These are phyloP conservation scores for Acanthosepion lycidas DNA, from an alignment of 2,888 invertebrate genomes.

Conservation along the genomic window DNA sequence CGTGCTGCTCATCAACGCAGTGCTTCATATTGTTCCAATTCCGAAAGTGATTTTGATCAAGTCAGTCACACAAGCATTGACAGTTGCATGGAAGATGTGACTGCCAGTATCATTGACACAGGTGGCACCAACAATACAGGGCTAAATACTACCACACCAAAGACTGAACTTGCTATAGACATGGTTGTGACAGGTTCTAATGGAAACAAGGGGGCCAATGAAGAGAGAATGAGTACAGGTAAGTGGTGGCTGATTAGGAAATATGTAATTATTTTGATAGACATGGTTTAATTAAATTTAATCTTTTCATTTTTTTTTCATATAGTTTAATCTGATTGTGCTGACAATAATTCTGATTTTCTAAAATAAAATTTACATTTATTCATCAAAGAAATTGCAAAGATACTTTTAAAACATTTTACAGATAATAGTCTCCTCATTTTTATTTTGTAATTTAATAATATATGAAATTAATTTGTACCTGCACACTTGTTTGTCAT, in stretches of 20 bases:
- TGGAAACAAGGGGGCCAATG: conserved; percentile 54
- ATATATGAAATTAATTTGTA: not conserved
- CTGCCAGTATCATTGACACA: not conserved
- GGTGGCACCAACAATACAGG: not conserved
- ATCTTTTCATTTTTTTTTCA: not conserved
- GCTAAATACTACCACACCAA: conserved; percentile 47
- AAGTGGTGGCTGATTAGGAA: not conserved
- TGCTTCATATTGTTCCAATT: conserved; percentile 72
- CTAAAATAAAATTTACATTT: not conserved
- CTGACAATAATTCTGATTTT: not conserved
- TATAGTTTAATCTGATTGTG: not conserved
- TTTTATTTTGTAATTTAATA: too few relatives aligned
- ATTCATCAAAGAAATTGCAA: not conserved
- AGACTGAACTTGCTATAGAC: conserved; percentile 54
- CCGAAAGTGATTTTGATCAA: conserved; percentile 72
- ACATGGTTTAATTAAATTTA: not conserved
- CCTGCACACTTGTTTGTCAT: not conserved
- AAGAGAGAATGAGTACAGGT: conserved; percentile 65
- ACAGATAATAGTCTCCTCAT: not conserved
- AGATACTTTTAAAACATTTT: not conserved
- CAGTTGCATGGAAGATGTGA: conserved; percentile 68
- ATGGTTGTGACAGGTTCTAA: conserved; percentile 51
- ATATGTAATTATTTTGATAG: not conserved
- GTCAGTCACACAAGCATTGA: conserved; percentile 71
- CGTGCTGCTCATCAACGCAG: conserved; percentile 77